Conservation (phyloP, 1,140 invertebrate species). For the Brachionus rubens region DNA sequence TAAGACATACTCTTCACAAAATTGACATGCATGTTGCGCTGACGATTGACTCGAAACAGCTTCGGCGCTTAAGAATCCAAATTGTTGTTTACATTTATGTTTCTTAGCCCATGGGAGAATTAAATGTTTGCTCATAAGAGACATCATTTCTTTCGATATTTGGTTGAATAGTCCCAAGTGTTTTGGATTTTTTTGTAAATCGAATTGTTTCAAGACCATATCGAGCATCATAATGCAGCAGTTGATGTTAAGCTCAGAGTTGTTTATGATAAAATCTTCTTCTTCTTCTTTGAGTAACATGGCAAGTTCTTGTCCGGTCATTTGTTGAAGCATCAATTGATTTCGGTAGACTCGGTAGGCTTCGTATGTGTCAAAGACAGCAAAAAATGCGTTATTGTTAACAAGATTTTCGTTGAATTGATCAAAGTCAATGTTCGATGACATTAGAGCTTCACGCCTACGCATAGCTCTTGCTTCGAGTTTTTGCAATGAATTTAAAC, state of each 20-base stretch:
- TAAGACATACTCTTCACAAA: constrained; percentile 44
- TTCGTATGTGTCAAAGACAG: constrained; percentile 47
- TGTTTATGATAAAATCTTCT: constrained; percentile 47
- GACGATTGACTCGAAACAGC: neutral
- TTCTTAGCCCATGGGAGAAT: constrained; percentile 43
- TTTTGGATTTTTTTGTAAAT: constrained; percentile 11
- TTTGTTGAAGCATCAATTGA: constrained; percentile 46
- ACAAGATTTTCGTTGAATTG: constrained; percentile 34
- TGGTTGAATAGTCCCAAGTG: constrained; percentile 39
- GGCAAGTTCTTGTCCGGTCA: constrained; percentile 45
- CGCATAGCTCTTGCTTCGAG: constrained; percentile 42
- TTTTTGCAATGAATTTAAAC: constrained; percentile 44
- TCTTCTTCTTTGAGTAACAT: constrained; percentile 45
- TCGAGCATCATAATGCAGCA: constrained; percentile 47
- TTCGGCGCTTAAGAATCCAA: constrained; percentile 20
- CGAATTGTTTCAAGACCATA: constrained; percentile 25
- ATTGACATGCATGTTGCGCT: constrained; percentile 14
- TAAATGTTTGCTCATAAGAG: constrained; percentile 42
- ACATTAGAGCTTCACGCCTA: neutral
- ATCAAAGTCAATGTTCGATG: neutral
- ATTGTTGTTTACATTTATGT: constrained; percentile 35
- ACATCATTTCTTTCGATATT: constrained; percentile 35
- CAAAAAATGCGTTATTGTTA: constrained; percentile 17
- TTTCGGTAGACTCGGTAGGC: constrained; percentile 44
- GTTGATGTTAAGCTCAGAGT: constrained; percentile 28